Evolutionary conservation across 2,113 vertebrate species (phyloP).

Genomic region (Neomonachus schauinslandi): DNA sequence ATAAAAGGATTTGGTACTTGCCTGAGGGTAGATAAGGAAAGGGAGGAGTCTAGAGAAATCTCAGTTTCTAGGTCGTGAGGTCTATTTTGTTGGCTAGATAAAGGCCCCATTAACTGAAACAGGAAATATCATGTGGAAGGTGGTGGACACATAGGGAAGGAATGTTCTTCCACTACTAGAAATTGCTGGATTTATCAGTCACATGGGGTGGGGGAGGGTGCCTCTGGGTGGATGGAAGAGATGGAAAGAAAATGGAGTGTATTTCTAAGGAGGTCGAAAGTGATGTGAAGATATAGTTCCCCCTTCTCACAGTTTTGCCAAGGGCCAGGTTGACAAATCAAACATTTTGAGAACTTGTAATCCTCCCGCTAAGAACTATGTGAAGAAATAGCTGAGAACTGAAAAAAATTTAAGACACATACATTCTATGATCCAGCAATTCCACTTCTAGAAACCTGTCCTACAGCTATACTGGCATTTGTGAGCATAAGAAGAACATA

Average conservation of each 20-base stretch:
- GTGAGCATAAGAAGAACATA: not conserved
- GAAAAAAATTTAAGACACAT: not conserved
- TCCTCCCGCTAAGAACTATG: conserved; percentile 3
- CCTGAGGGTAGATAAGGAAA: not conserved
- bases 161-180: not conserved
- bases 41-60: not conserved
- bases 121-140: not conserved
- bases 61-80: not conserved
- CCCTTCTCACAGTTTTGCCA: conserved; percentile 14
- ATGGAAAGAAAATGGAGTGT: not conserved
- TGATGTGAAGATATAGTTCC: not conserved
- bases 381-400: conserved; percentile 19
- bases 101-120: not conserved
- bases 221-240: not conserved
- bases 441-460: conserved; percentile 37
- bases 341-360: conserved; percentile 10
- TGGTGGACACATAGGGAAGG: not conserved
- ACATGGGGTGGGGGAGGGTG: not conserved
- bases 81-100: not conserved
- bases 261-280: not conserved
- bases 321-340: conserved; percentile 20
- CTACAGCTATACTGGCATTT: not conserved
- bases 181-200: not conserved
- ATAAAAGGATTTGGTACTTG: not conserved
- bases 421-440: not conserved